Evolutionary conservation across 2,797 vertebrate species (phyloP).

Genomic region (Phrynocephalus guinanensis): DNA sequence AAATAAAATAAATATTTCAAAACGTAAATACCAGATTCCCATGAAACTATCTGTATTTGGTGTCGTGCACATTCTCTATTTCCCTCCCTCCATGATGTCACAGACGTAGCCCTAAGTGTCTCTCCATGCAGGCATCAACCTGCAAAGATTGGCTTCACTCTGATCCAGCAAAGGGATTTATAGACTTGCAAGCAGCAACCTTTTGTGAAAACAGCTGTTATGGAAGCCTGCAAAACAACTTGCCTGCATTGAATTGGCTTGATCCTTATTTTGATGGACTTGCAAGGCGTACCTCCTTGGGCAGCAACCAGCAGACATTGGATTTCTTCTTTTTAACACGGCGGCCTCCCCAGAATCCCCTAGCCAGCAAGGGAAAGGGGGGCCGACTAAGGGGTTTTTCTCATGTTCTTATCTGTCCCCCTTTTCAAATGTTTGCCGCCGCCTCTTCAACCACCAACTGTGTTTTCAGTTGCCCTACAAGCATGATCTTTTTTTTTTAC

Average conservation of each 20-base stretch:
- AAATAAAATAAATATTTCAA: too few relatives aligned
- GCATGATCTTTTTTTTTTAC: neutral
- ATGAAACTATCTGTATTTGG: neutral
- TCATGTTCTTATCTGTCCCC: neutral
- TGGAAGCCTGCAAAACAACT: neutral
- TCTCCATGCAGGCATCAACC: neutral
- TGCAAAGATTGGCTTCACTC: too few relatives aligned
- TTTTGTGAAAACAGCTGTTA: neutral
- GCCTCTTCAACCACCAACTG: too few relatives aligned
- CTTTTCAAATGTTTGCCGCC: neutral
- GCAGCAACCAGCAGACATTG: too few relatives aligned
- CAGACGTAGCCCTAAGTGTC: neutral
- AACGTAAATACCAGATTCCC: neutral
- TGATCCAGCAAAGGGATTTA: too few relatives aligned
- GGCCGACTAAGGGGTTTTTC: too few relatives aligned
- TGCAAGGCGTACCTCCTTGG: too few relatives aligned
- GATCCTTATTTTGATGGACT: neutral
- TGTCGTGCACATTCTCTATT: neutral
- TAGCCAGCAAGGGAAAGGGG: too few relatives aligned
- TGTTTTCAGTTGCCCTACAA: neutral
- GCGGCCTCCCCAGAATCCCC: too few relatives aligned
- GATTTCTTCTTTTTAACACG: too few relatives aligned
- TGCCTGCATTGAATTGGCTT: neutral
- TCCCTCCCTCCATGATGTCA: neutral
- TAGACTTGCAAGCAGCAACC: neutral